These are phyloP conservation scores for Clarias batrachus DNA, from an alignment of 2,113 vertebrate genomes.

Conservation along the genomic window DNA sequence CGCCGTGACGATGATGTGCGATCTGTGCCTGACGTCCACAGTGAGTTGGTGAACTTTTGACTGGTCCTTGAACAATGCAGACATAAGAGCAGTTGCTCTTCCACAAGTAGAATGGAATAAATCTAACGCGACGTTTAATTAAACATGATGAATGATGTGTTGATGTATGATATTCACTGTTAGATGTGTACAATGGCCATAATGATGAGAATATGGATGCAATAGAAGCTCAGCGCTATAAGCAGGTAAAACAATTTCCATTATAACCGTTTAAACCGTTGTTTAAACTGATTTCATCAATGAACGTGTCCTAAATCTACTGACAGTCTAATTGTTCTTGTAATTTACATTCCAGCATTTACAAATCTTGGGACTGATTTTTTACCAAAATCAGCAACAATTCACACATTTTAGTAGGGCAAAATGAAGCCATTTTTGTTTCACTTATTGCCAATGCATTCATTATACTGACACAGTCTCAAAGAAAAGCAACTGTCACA, in stretches of 20 bases:
- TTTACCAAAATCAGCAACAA: not conserved
- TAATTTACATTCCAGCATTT: not conserved
- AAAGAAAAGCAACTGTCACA: not conserved
- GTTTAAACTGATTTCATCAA: no score
- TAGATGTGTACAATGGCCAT: constrained; percentile 62
- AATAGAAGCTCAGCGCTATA: constrained; percentile 72
- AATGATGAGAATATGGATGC: constrained; percentile 67
- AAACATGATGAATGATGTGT: not conserved
- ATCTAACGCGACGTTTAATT: not conserved
- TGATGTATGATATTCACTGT: not conserved
- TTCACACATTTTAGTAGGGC: not conserved
- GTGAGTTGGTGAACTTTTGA: constrained; percentile 62
- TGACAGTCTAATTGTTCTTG: not conserved
- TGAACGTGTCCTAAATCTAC: not conserved
- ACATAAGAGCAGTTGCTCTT: constrained; percentile 17
- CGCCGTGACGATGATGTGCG: constrained; percentile 72
- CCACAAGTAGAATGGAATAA: not conserved
- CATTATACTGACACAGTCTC: not conserved
- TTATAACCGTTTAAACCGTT: not conserved
- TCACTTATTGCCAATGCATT: no score
- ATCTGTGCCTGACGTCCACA: constrained; percentile 72
- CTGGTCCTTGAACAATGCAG: not conserved
- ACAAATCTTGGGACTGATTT: not conserved
- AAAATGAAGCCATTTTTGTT: no score
- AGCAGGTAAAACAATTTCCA: constrained; percentile 67